These are phyloP conservation scores for Fratercula arctica DNA, from an alignment of 2,797 vertebrate species.

Conservation along the genomic window DNA sequence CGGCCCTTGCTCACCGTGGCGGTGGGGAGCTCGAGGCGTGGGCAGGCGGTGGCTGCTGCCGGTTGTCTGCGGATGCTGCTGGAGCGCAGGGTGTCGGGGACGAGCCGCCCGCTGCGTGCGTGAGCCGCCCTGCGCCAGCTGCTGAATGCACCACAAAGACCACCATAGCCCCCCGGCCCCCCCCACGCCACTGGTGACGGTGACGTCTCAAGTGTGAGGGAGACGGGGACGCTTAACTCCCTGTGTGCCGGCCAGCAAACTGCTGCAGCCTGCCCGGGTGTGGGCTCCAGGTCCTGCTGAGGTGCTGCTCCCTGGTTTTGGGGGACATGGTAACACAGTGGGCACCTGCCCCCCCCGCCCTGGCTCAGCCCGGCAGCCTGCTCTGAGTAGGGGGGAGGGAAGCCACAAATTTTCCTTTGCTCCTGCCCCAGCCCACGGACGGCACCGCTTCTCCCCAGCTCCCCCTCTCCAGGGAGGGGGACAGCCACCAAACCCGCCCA, in stretches of 20 bases:
- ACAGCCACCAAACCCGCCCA: accelerated
- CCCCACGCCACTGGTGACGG: constrained; percentile 52
- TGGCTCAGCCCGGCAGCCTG: background rate
- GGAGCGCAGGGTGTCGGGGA: background rate
- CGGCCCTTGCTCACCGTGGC: constrained; percentile 14
- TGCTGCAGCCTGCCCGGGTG: background rate
- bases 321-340: background rate
- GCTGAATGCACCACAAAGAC: constrained; percentile 62
- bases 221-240: constrained; percentile 47
- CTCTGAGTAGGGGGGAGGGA: accelerated
- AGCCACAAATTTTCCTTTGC: background rate
- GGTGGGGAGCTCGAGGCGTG: background rate
- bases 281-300: background rate
- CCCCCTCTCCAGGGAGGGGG: background rate
- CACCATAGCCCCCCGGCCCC: constrained; percentile 42
- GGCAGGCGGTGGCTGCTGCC: background rate
- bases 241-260: background rate
- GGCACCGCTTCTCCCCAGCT: accelerated
- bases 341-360: too few relatives aligned
- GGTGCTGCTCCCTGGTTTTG: background rate
- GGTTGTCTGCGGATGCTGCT: background rate
- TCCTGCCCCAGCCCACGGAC: background rate
- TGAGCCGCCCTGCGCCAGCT: constrained; percentile 43
- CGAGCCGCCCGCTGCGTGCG: background rate
- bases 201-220: constrained; percentile 62